Evolutionary conservation across 2,888 invertebrate species (phyloP).

Genomic region (Pammene aurita): DNA sequence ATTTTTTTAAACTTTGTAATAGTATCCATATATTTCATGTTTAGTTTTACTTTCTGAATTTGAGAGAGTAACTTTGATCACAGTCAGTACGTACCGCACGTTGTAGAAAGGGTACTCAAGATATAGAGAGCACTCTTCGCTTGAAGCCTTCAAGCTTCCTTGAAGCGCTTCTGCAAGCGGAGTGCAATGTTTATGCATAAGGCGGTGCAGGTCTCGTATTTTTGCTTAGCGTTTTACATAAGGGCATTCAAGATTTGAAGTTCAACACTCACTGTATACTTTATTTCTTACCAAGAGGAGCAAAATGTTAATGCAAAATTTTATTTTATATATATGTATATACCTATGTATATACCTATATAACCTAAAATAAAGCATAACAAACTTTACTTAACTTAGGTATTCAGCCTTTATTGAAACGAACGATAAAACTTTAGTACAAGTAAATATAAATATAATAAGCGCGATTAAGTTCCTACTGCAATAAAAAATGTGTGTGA

Average conservation of each 20-base stretch:
- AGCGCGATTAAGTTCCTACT: no score
- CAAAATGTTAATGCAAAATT: background rate
- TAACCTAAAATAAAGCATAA: no score
- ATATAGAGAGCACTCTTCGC: slow-evolving; percentile 59
- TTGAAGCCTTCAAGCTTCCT: no score
- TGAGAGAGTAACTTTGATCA: no score
- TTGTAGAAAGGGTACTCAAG: slow-evolving; percentile 55
- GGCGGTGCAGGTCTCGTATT: slow-evolving; percentile 53
- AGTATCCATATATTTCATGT: background rate
- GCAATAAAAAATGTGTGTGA: no score
- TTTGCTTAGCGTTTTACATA: slow-evolving; percentile 52
- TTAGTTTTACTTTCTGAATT: background rate
- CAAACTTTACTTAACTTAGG: no score
- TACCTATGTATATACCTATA: no score
- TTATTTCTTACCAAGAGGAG: background rate
- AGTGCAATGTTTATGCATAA: slow-evolving; percentile 66
- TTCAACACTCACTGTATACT: background rate
- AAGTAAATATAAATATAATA: no score
- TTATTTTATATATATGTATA: no score
- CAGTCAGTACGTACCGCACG: no score
- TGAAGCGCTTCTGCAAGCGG: slow-evolving; percentile 52
- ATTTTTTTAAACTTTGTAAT: slow-evolving; percentile 1
- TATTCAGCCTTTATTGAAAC: no score
- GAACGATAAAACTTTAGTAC: no score
- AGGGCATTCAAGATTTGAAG: slow-evolving; percentile 50